Base-by-base conservation (phyloP, 2,113 vertebrate species). In the Psilopogon haemacephalus region DNA sequence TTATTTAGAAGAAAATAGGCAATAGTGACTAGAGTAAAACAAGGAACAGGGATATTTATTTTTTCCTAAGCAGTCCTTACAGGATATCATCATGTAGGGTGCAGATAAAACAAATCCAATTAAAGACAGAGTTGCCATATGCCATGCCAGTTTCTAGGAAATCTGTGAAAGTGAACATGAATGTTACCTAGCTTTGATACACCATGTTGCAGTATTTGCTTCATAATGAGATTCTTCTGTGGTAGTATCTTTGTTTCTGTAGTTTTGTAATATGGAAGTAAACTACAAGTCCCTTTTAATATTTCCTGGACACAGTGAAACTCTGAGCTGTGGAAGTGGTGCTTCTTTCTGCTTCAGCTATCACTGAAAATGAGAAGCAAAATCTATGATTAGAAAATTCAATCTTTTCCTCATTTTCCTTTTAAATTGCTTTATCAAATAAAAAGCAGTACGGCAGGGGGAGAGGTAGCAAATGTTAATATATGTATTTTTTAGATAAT, bases 41-140 rank as follows among this genome's bases (percentile, higher is more conserved):
- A 52, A 68, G 32, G 15, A 19, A 78, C 21, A 54, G 19, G 33
- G 48, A 15, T 63, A 74, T 72, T 63, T 63, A 44, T 56, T 76
- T 75, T 75, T 55, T 78, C 5, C 64, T 64, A 65, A 50, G 23
- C 48, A 76, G 65, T 56, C 65, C 18, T 14, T 58, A 32, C 5
- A 68, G 56, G 58, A 64, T 16, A 64, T 88, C n/a, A 37, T 67
- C 30, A 12, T 44, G 11, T 46, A 65, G 46, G 24, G 26, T 89
- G 44, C 8, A 54, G 77, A 40, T 91, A 72, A 85, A 93, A 77
- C 33, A 64, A 67, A 71, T 70, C 50, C 74, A 69, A 60, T 65
- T 74, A 62, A 67, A 46, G 70, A 30, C 75, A 40, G 42, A 70
- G 40, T 50, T 67, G 26, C 28, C 4, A 7, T 77, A 32, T 69